Percentiles rank a stretch among this genome's conserved stretches.
Conservation (phyloP, 2,888 invertebrate genomes). For the Scaptomyza polygonia region DNA sequence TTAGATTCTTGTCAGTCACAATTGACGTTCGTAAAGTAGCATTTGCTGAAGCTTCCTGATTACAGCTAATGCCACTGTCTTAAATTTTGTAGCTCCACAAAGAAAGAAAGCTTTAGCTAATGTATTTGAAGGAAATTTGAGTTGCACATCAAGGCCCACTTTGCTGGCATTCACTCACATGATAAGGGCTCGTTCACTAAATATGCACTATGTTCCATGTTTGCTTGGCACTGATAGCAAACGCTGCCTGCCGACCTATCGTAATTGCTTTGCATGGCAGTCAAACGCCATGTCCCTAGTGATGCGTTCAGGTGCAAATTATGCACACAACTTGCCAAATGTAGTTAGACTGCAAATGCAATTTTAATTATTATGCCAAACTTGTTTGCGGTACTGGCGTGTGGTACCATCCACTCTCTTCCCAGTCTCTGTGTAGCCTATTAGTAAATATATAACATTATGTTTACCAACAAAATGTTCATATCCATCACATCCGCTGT, state of each 20-base stretch:
- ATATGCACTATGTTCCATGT: slow-evolving; percentile 17
- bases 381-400: slow-evolving; percentile 5
- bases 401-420: too few species aligned
- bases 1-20: slow-evolving; percentile 39
- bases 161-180: neutral
- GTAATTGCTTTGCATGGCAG: slow-evolving; percentile 14
- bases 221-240: slow-evolving; percentile 27
- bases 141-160: neutral
- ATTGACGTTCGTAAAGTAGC: slow-evolving; percentile 21
- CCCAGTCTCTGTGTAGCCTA: neutral
- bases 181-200: slow-evolving; percentile 26
- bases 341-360: slow-evolving; percentile 55
- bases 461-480: slow-evolving; percentile 61
- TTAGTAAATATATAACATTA: slow-evolving; percentile 36
- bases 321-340: slow-evolving; percentile 32
- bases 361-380: slow-evolving; percentile 66
- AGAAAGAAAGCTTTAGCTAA: slow-evolving; percentile 1
- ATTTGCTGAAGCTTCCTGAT: slow-evolving; percentile 18
- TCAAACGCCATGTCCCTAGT: neutral
- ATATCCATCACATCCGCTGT: slow-evolving; percentile 62
- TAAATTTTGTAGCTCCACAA: neutral
- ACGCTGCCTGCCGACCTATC: slow-evolving; percentile 1
- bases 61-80: slow-evolving; percentile 33
- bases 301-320: slow-evolving; percentile 32
- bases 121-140: slow-evolving; percentile 10